Base-by-base conservation (phyloP, 2,888 invertebrate species). In the Parochlus steinenii region DNA sequence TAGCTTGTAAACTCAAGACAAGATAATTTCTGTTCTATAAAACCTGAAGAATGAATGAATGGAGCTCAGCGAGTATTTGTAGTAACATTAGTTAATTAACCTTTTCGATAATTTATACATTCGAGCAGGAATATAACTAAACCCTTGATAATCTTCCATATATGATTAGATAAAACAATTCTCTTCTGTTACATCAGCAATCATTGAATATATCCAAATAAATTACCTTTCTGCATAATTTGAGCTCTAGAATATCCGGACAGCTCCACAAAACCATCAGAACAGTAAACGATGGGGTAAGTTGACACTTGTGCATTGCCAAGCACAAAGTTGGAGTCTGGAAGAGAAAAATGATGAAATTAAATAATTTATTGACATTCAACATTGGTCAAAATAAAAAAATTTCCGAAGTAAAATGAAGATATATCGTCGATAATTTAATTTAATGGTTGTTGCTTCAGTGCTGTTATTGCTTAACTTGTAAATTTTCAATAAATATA, bases 311-410 rank as follows among this genome's bases (percentile, higher is more conserved):
- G 90, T 46, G 90, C 90, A 67, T 90, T 90, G 53, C 90, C 90
- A 63, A 90, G 65, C 52, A 90, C 90, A 63, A 90, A 90, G 68
- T 90, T 90, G 69, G 89, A 90, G 63, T 90, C 90, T 90, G 81
- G 39, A 63, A 66, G 41, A 35, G 36, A 42, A 42, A 30, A 42
- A 38, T 37, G 35, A 35, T 44, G 44, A 40, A 24, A 38, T 38
- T 39, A 33, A 33, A 37, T 10, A 40, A 38, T 25, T 32, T 23
- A 4, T 8, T 27, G 5, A 11, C 37, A n/a, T n/a, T n/a, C n/a
- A 23, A 10, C 8, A 23, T 23, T 7, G 23, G 8, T 23, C 8
- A 23, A 23, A 23, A 23, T 7, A 8, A 12, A 28, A 28, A 28
- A 28, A 28, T n/a, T 15, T 8, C 14, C 5, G 25, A 12, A 25